phyloP scores from a whole-genome alignment of 2,888 invertebrate species.

The Kuschelorhynchus macadamiae region DNA sequence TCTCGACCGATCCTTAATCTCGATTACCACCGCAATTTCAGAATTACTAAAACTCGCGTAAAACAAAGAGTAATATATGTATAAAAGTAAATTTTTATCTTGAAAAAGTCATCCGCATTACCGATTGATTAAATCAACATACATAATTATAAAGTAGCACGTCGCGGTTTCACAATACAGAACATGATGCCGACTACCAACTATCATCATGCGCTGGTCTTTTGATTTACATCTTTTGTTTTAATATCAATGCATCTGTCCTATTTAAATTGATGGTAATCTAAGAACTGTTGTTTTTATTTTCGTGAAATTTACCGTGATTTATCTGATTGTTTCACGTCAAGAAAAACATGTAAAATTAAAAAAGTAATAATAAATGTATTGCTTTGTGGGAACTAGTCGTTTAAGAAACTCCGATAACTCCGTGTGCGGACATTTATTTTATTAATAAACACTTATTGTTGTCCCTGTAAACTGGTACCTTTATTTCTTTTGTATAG shows the following conservation, averaged over 20 bases:
- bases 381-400: too few species aligned
- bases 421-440: too few species aligned
- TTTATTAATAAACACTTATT: too few species aligned
- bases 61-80: constrained; percentile 25
- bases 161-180: constrained; percentile 18
- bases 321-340: too few species aligned
- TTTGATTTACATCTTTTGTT: constrained; percentile 23
- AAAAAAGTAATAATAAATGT: too few species aligned
- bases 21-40: not conserved
- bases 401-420: too few species aligned
- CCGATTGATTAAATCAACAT: constrained; percentile 25
- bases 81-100: constrained; percentile 17
- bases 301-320: too few species aligned
- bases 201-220: constrained; percentile 3
- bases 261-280: not conserved
- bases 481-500: too few species aligned
- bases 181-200: constrained; percentile 13
- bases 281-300: too few species aligned
- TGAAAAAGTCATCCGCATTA: constrained; percentile 25
- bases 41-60: not conserved
- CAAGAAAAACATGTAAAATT: too few species aligned
- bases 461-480: too few species aligned
- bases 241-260: not conserved
- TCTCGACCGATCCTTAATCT: not conserved
- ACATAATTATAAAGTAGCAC: constrained; percentile 33